A percentile compares a stretch with the other conserved stretches of the same genome.
These are phyloP conservation scores for Ectemnius continuus DNA, from an alignment of 2,888 invertebrate species.

Conservation along the genomic window DNA sequence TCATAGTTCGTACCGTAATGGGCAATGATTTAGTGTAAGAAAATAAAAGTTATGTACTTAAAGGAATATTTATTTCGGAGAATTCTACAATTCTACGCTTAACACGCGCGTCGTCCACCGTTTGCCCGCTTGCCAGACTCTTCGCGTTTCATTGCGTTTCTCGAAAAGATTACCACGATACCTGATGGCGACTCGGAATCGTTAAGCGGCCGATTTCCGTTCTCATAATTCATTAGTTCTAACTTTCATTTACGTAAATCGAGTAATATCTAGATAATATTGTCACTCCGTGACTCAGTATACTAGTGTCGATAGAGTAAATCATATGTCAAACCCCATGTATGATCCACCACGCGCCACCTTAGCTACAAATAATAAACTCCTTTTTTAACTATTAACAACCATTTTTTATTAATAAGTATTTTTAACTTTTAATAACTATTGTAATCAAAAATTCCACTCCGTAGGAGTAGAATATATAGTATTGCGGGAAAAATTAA, in stretches of 20 bases:
- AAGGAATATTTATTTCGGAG: no score
- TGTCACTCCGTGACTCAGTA: conserved; percentile 61
- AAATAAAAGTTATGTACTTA: no score
- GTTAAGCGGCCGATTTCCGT: no score
- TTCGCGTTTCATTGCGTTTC: no score
- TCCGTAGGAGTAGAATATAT: no score
- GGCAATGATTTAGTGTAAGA: conserved; percentile 47
- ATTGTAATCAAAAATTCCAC: neutral
- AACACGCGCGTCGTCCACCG: no score
- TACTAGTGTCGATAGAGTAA: conserved; percentile 57
- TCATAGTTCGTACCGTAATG: conserved; percentile 33
- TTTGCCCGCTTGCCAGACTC: no score
- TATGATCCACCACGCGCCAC: conserved; percentile 68
- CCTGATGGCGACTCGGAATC: no score
- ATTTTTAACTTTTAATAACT: conserved; percentile 62
- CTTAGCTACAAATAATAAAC: conserved; percentile 71
- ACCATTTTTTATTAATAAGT: no score
- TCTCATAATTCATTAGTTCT: conserved; percentile 29
- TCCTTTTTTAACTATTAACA: no score
- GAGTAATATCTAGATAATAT: conserved; percentile 44
- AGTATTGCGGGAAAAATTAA: conserved; percentile 64
- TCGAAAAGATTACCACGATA: no score
- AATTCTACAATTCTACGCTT: no score
- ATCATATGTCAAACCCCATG: conserved; percentile 63
- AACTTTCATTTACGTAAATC: conserved; percentile 49